Evolutionary conservation across 2,888 invertebrate species (phyloP), one percentile per base, ranked within the genome.

Genomic region (Drosophila atripex): DNA sequence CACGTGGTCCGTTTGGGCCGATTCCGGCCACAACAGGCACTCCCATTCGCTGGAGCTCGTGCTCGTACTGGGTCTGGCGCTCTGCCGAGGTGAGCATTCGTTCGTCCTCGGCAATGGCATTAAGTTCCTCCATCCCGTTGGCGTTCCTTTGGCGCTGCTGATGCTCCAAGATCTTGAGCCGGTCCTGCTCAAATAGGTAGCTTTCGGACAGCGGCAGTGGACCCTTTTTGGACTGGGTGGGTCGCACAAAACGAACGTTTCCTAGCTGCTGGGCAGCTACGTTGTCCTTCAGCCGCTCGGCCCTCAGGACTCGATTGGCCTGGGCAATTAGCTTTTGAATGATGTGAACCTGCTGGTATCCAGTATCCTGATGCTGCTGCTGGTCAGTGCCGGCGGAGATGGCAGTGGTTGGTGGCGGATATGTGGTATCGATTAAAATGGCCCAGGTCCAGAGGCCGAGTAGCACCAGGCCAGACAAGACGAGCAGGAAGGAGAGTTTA

Each of bases 121-220:
- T 88, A 0, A 89, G 68, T 41, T 90, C 90, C 57, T 88, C 89
- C 82, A 89, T 83, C 60, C 85, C 89, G 39, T 41, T 41, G 60
- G 75, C 90, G 92, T 91, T 86, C 86, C 92, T 84, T 86, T 92
- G 79, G 38, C 92, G 91, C 68, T 92, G 92, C 68, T 92, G 89
- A 73, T 92, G 92, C 55, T 91, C 91, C 2, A 92, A 76, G 21
- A 91, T 91, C 76, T 90, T 90, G 4, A 91, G 71, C 11, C 91
- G 91, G 69, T 91, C 91, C 75, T 90, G 91, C 70, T 91, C 91
- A 50, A 91, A 91, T 1, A 91, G 80, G 64, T 87, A 90, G 60
- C 88, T 91, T 57, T 91, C 91, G 51, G 87, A 88, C 23, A 89
- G 61, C 2, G 90, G 86, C 14, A 88, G 46, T 11, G 80, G 78